Evolutionary conservation across 2,113 vertebrate genomes (phyloP).

Genomic region (Pteruthius melanotis): DNA sequence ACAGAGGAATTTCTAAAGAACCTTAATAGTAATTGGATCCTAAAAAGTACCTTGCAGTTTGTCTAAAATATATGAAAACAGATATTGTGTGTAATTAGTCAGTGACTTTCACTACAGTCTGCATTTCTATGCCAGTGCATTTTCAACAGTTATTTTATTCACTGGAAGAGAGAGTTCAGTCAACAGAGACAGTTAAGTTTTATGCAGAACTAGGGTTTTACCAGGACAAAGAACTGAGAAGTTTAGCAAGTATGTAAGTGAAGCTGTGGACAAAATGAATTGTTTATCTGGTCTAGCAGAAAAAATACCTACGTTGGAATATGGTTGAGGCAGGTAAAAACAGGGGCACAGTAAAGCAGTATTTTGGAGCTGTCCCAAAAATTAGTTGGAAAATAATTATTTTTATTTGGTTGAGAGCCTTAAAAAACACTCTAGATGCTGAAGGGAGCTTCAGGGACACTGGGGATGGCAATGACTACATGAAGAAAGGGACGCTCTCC

Average conservation of each 20-base stretch:
- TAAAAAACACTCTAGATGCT: neutral
- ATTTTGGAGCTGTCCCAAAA: neutral
- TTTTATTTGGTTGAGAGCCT: neutral
- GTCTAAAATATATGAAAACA: neutral
- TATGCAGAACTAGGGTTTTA: neutral
- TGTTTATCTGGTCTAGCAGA: neutral
- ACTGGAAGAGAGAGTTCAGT: neutral
- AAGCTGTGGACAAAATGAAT: neutral
- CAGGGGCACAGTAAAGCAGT: neutral
- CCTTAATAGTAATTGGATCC: too few relatives aligned
- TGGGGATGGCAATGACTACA: accelerated
- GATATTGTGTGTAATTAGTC: neutral
- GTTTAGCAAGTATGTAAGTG: neutral
- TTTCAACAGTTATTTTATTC: neutral
- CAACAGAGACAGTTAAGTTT: neutral
- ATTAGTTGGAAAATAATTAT: neutral
- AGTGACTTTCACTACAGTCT: neutral
- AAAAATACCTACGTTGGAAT: neutral
- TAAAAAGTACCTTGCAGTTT: neutral
- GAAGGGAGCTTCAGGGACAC: neutral
- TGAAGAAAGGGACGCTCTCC: neutral
- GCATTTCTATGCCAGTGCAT: neutral
- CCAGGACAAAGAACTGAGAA: neutral
- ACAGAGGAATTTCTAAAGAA: too few relatives aligned
- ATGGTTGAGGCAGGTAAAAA: neutral